phyloP scores from a whole-genome alignment of 2,888 invertebrate species.

The Allolobophora icterica region DNA sequence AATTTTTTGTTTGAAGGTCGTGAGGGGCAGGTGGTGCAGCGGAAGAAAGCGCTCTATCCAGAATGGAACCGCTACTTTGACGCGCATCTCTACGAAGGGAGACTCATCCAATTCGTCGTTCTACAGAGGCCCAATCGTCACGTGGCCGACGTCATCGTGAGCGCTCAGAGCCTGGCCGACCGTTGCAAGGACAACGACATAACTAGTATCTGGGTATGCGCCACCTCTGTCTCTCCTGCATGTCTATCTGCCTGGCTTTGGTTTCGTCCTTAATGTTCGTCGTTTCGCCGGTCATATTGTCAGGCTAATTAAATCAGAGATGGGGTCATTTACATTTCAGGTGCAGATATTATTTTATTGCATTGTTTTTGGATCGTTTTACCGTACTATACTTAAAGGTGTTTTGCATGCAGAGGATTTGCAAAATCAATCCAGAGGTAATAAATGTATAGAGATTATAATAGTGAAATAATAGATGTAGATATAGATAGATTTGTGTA shows the following conservation, averaged over 20 bases:
- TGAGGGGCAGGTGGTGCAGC: slow-evolving; percentile 58
- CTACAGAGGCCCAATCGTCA: slow-evolving; percentile 53
- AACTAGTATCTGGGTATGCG: slow-evolving; percentile 35
- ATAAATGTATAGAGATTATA: no score
- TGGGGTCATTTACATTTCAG: not conserved
- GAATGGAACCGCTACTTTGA: slow-evolving; percentile 69
- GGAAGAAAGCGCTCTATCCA: slow-evolving; percentile 68
- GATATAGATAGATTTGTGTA: no score
- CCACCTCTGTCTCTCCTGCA: not conserved
- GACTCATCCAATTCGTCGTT: slow-evolving; percentile 66
- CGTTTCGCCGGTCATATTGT: no score
- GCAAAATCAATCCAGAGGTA: no score
- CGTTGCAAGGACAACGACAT: slow-evolving; percentile 33
- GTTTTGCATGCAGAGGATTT: no score
- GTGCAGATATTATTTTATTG: not conserved
- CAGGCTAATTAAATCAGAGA: not conserved
- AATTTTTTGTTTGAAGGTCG: not conserved
- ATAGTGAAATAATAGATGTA: no score
- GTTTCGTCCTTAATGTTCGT: no score
- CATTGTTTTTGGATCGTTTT: no score
- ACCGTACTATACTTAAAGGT: no score
- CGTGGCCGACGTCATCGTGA: slow-evolving; percentile 51
- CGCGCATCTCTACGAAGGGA: slow-evolving; percentile 67
- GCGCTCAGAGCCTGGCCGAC: slow-evolving; percentile 37
- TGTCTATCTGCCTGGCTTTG: no score